phyloP scores from a whole-genome alignment of 2,888 invertebrate genomes.

The Drepana falcataria region DNA sequence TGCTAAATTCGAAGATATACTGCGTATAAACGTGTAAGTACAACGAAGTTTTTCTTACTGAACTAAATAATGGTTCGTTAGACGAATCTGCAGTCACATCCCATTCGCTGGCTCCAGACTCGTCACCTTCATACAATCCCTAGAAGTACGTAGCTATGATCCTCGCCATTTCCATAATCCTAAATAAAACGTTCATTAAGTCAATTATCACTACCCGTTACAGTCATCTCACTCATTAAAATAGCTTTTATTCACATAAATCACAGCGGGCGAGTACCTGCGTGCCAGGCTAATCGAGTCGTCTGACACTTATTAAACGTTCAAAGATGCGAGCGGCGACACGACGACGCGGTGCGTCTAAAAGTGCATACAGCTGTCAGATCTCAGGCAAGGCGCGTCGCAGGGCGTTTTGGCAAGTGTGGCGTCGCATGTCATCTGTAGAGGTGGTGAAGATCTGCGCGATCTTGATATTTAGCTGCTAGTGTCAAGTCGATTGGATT shows the following conservation, averaged over 20 bases:
- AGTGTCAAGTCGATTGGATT: too few relatives aligned
- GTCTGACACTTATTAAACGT: conserved; percentile 1
- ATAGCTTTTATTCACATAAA: not conserved
- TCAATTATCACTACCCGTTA: not conserved
- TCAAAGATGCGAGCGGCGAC: not conserved
- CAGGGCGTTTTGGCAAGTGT: conserved; percentile 14
- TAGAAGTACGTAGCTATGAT: too few relatives aligned
- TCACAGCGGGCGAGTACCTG: not conserved
- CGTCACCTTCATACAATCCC: too few relatives aligned
- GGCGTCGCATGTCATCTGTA: not conserved
- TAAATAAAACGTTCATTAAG: too few relatives aligned
- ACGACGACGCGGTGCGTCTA: conserved; percentile 12
- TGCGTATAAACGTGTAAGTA: too few relatives aligned
- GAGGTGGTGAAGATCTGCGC: not conserved
- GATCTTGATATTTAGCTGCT: too few relatives aligned
- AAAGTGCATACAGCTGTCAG: conserved; percentile 30
- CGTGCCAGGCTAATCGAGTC: not conserved
- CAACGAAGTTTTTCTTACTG: too few relatives aligned
- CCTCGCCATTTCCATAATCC: too few relatives aligned
- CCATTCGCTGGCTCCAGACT: too few relatives aligned
- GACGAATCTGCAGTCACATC: too few relatives aligned
- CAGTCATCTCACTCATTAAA: not conserved
- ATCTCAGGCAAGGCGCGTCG: conserved; percentile 8
- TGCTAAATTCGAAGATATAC: too few relatives aligned
- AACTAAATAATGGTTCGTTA: too few relatives aligned